Base-by-base conservation (phyloP, 64 coral and sea anemone genomes). In the Catalaphyllia jardinei region DNA sequence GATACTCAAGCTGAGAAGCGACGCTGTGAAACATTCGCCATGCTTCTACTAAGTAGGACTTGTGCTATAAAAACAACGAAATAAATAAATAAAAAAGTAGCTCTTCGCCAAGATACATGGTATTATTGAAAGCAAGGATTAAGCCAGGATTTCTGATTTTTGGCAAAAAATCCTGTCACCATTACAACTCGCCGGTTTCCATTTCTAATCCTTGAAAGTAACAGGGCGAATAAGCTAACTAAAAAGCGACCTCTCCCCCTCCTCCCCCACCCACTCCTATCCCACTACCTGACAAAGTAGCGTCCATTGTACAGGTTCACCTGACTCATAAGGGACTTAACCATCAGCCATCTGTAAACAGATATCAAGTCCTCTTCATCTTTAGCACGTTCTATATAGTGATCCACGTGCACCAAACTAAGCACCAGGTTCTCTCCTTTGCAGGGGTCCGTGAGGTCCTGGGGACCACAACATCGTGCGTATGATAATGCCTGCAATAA, bases 21-120 rank as follows among this genome's bases (percentile, higher is more conserved):
- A 85, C 75, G 42, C 95, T 88, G 82, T 97, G 91, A 52, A 94
- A 7, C 95, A 97, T 97, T 78, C 87, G 86, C 95, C 95, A 97
- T 8, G 83, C 91, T 15, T 91, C 91, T 17, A 92, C 82, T 3
- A 94, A 49, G 59, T 86, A 77, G 15, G 75, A 79, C 28, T 54
- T 5, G 51, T 94, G 87, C 93, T 94, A 77, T 55, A 15, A 18
- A 27, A 57, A 52, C 42, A 52, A 49, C 33, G 42, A 46, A 46
- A 46, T 46, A 46, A 3, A 46, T 8, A 46, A 46, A 5, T 46
- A 46, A 46, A 46, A 46, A 5, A 46, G 1, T 46, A 46, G 42
- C 5, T 46, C 42, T 46, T 46, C 42, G 5, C 3, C 0, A 0
- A 6, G 6, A 5, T 4, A 46, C 6, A 46, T 46, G 42, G 0